A percentile compares a stretch with the other conserved stretches of the same genome.
phyloP scores from a whole-genome alignment of 2,888 invertebrate genomes.

The Chloromyia formosa region DNA sequence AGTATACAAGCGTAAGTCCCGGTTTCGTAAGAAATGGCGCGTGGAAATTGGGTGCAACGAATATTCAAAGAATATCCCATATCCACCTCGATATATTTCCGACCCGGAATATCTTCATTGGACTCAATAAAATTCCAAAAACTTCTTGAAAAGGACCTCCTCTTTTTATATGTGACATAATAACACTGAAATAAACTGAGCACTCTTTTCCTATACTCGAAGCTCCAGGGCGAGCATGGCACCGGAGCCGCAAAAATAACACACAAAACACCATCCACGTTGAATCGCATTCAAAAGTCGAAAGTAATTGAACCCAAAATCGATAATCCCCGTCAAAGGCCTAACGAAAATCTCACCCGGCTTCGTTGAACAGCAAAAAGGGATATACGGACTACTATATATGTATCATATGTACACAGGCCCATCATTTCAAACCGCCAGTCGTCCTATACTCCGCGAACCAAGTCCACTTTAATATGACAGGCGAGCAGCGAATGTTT shows the following conservation, averaged over 20 bases:
- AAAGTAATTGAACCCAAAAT: slow-evolving; percentile 44
- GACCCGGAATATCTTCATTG: neutral
- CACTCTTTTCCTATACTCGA: neutral
- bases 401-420: neutral
- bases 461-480: slow-evolving; percentile 27
- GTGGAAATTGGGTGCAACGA: too few relatives aligned
- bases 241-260: neutral
- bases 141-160: neutral
- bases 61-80: neutral
- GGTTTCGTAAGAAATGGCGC: too few relatives aligned
- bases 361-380: neutral
- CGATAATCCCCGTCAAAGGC: slow-evolving; percentile 39
- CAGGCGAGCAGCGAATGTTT: slow-evolving; percentile 1
- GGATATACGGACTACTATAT: neutral
- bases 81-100: neutral
- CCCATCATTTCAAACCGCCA: neutral
- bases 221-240: too few relatives aligned
- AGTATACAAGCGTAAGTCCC: too few relatives aligned
- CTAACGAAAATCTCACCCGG: slow-evolving; percentile 25
- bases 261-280: neutral
- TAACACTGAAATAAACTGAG: slow-evolving; percentile 15
- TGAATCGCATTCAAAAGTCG: slow-evolving; percentile 37
- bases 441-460: slow-evolving; percentile 5
- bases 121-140: slow-evolving; percentile 5
- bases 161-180: slow-evolving; percentile 22